Evolutionary conservation across 2,113 vertebrate species (phyloP).

Genomic region (Diphyllodes magnificus): DNA sequence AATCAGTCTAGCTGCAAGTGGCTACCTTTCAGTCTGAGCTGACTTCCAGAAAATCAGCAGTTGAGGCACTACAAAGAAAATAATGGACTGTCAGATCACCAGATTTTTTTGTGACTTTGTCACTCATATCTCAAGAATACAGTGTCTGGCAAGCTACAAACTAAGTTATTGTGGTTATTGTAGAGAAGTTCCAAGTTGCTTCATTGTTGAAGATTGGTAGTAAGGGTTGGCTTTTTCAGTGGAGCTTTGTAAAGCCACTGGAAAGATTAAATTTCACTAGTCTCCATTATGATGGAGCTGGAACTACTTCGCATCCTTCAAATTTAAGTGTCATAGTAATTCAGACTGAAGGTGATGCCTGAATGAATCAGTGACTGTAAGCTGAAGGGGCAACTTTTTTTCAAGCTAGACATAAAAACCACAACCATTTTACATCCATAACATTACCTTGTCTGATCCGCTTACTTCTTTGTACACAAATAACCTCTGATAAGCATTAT

Average conservation of each 20-base stretch:
- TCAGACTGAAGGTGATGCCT: neutral
- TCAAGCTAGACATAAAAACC: neutral
- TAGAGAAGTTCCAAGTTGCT: neutral
- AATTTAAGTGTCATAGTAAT: neutral
- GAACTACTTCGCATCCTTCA: neutral
- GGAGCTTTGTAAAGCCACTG: neutral
- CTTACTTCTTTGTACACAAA: neutral
- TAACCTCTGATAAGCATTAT: neutral
- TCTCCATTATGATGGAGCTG: neutral
- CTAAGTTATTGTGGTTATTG: neutral
- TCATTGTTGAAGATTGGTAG: neutral
- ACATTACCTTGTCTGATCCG: fast-evolving
- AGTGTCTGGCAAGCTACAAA: neutral
- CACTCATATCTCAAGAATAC: neutral
- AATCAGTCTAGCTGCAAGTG: neutral
- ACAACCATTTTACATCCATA: neutral
- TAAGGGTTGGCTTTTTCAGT: neutral
- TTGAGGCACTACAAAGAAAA: neutral
- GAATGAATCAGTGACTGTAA: neutral
- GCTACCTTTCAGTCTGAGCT: neutral
- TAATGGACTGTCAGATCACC: neutral
- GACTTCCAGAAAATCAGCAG: neutral
- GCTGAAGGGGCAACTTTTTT: neutral
- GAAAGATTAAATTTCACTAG: neutral
- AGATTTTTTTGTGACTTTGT: neutral